phyloP scores from a whole-genome alignment of 1,140 invertebrate species.

The Gryon sp. region DNA sequence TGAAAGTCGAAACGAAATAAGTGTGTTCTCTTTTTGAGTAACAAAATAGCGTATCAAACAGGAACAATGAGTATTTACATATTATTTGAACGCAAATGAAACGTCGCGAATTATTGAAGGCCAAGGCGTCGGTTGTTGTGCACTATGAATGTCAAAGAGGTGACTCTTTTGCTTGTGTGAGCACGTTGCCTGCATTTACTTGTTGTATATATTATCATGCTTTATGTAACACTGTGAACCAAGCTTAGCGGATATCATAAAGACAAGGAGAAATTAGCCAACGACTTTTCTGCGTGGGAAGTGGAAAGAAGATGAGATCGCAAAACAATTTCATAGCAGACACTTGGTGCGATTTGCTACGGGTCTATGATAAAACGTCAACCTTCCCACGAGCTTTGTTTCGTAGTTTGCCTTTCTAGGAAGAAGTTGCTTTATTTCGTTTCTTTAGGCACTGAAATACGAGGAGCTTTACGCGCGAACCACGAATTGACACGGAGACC shows the following conservation, averaged over 20 bases:
- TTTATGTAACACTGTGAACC: conserved; percentile 47
- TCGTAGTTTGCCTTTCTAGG: conserved; percentile 41
- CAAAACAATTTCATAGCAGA: conserved; percentile 55
- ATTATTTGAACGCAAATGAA: conserved; percentile 54
- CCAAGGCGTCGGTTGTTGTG: conserved; percentile 48
- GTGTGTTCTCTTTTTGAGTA: not conserved
- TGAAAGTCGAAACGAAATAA: not conserved
- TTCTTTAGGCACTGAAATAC: conserved; percentile 28
- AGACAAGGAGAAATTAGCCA: conserved; percentile 53
- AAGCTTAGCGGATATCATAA: conserved; percentile 5
- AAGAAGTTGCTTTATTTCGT: conserved; percentile 29
- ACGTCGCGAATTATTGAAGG: conserved; percentile 51
- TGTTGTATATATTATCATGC: conserved; percentile 44
- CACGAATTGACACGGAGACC: conserved; percentile 2
- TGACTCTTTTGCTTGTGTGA: conserved; percentile 23
- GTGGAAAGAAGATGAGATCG: conserved; percentile 52
- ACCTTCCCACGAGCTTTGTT: conserved; percentile 55
- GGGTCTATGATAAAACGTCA: conserved; percentile 45
- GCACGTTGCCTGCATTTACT: not conserved
- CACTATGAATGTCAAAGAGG: conserved; percentile 53
- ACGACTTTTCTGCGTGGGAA: conserved; percentile 53
- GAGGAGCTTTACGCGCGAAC: conserved; percentile 26
- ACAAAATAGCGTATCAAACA: not conserved
- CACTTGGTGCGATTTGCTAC: conserved; percentile 39
- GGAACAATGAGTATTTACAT: conserved; percentile 32